Base-by-base conservation (phyloP, 2,113 vertebrate genomes). In the Hoplias malabaricus region DNA sequence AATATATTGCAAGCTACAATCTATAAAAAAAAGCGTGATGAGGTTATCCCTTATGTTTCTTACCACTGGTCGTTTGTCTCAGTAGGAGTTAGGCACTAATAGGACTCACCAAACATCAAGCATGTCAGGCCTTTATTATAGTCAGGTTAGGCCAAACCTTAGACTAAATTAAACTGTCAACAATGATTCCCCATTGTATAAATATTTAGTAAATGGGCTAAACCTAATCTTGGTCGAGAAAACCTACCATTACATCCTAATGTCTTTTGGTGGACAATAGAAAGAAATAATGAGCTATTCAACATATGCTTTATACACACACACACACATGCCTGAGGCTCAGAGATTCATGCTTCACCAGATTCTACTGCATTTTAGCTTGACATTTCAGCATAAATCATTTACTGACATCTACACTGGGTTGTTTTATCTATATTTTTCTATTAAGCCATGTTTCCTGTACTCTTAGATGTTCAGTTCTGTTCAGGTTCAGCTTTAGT, bases 101-200 rank as follows among this genome's bases (percentile, higher is more conserved):
- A 16, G 29, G 57, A 61, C 14, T 61, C n/a, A n/a, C 14, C 57
- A 34, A 29, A 33, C 31, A 8, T 61, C 16, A 19, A 19, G 31
- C 31, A 61, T 33, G 5, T 53, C 25, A 61, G 57, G 57, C 29
- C 25, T 16, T 61, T 16, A 33, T 61, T 34, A 23, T 10, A 34
- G 31, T 19, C 13, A 40, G 23, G 29, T 69, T 69, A 69, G 11
- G 23, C 8, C 2, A 21, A 40, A 57, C 40, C 13, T 16, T 42
- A n/a, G 25, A 40, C 36, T n/a, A 29, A 66, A 50, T 82, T 33
- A 62, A 70, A 63, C 63, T 34, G 31, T 56, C 27, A 19, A 29
- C 40, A 50, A 23, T 31, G 36, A 61, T 16, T 33, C 29, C 34
- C 14, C 31, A 61, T 34, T 33, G 14, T 19, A 34, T 5, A 61